These are phyloP conservation scores for Pelobates cultripes DNA, from an alignment of 2,797 vertebrate species.

Conservation along the genomic window DNA sequence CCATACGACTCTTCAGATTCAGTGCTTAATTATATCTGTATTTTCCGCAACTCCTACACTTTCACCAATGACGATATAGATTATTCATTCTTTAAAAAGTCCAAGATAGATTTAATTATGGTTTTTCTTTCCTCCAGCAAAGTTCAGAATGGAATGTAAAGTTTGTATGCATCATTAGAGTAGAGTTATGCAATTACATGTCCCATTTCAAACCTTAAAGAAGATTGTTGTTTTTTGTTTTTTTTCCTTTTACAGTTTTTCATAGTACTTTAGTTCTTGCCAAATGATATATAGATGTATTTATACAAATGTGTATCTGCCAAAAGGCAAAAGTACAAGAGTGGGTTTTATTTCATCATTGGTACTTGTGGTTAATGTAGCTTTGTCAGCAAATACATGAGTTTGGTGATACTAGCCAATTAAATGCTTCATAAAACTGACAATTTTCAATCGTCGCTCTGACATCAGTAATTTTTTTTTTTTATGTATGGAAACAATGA, in stretches of 20 bases:
- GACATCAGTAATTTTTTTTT: slow-evolving; percentile 19
- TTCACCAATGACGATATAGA: not conserved
- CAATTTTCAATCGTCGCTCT: slow-evolving; percentile 41
- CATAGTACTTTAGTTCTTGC: slow-evolving; percentile 1
- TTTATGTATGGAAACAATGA: slow-evolving; percentile 34
- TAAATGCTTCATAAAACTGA: slow-evolving; percentile 47
- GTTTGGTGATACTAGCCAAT: slow-evolving; percentile 46
- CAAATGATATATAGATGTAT: slow-evolving; percentile 6
- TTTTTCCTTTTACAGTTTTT: slow-evolving; percentile 6
- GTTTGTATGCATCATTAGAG: slow-evolving; percentile 8
- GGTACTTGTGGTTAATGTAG: slow-evolving; percentile 18
- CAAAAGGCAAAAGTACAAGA: slow-evolving; percentile 21
- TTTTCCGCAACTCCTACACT: no score
- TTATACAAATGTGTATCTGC: slow-evolving; percentile 8
- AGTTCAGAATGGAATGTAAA: not conserved
- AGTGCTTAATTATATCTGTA: no score
- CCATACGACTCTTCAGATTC: no score
- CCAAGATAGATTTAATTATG: not conserved
- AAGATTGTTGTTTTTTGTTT: slow-evolving; percentile 18
- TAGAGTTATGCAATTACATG: slow-evolving; percentile 1
- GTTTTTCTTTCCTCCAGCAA: not conserved
- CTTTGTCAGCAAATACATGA: slow-evolving; percentile 43
- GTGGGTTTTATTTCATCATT: slow-evolving; percentile 36
- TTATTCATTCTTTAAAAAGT: not conserved
- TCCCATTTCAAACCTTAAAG: not conserved